A percentile compares a stretch with the other conserved stretches of the same genome.
Conservation (phyloP, 2,113 vertebrate genomes). For the Etheostoma spectabile region DNA sequence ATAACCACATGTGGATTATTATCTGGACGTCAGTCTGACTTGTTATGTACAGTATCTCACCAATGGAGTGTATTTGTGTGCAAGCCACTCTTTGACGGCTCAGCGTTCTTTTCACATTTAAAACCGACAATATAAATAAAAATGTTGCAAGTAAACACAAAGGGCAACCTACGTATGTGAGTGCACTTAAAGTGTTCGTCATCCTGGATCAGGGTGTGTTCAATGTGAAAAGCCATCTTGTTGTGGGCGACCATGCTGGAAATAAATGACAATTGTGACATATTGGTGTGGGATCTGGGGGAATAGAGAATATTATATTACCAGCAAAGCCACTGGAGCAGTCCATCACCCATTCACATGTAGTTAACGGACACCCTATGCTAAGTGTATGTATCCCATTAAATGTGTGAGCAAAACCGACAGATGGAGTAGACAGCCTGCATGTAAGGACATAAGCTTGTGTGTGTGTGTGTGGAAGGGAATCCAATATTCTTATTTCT, state of each 20-base stretch:
- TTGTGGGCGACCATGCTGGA: constrained; percentile 67
- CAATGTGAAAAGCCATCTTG: constrained; percentile 70
- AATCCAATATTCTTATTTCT: constrained; percentile 82
- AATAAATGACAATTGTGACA: constrained; percentile 82
- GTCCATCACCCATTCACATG: constrained; percentile 72
- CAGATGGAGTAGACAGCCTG: constrained; percentile 70
- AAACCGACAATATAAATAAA: constrained; percentile 22
- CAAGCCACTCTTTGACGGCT: background rate
- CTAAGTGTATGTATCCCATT: constrained; percentile 40
- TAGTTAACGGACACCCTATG: constrained; percentile 67
- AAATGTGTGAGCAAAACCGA: constrained; percentile 54
- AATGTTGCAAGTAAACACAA: constrained; percentile 22
- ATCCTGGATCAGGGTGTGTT: constrained; percentile 60
- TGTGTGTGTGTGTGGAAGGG: constrained; percentile 62
- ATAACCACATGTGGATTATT: constrained; percentile 32
- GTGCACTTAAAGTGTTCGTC: constrained; percentile 67
- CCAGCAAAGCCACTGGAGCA: constrained; percentile 67
- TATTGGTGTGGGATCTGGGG: constrained; percentile 83
- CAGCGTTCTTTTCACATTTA: constrained; percentile 10
- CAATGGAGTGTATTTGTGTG: background rate
- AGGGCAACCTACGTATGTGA: constrained; percentile 25
- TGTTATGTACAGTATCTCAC: constrained; percentile 24
- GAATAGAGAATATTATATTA: constrained; percentile 77
- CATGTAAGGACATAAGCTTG: constrained; percentile 68
- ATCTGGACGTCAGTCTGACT: constrained; percentile 2